Percentiles rank a stretch among this genome's conserved stretches.
Evolutionary conservation across 2,888 invertebrate genomes (phyloP).

Genomic region (Hymenopus coronatus): DNA sequence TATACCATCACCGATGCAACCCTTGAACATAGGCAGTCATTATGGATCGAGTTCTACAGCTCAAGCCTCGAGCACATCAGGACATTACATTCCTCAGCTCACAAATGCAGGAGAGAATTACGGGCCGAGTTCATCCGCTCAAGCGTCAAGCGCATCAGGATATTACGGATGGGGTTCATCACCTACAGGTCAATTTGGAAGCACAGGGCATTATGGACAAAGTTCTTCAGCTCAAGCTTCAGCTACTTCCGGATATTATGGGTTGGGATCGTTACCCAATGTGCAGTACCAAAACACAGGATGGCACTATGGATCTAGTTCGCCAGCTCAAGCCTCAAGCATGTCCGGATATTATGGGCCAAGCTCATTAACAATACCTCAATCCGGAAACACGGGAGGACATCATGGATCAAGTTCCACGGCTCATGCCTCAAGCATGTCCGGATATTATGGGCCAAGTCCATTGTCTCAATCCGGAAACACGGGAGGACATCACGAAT

Average conservation of each 20-base stretch:
- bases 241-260: not conserved
- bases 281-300: not conserved
- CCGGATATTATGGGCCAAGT: not conserved
- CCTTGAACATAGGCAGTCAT: too few relatives aligned
- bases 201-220: too few relatives aligned
- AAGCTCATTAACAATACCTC: not conserved
- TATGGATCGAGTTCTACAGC: too few relatives aligned
- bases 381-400: not conserved
- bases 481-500: not conserved
- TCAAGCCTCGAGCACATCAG: too few relatives aligned
- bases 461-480: not conserved
- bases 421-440: not conserved
- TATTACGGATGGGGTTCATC: too few relatives aligned
- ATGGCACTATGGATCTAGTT: not conserved
- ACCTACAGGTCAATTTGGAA: too few relatives aligned
- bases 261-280: not conserved
- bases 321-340: not conserved
- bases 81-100: too few relatives aligned
- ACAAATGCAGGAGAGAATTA: too few relatives aligned
- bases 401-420: not conserved
- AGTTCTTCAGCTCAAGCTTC: too few relatives aligned
- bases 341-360: not conserved
- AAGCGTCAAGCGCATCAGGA: too few relatives aligned
- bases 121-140: too few relatives aligned
- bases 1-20: too few relatives aligned